phyloP scores from a whole-genome alignment of 2,113 vertebrate species.

The Lynx canadensis region DNA sequence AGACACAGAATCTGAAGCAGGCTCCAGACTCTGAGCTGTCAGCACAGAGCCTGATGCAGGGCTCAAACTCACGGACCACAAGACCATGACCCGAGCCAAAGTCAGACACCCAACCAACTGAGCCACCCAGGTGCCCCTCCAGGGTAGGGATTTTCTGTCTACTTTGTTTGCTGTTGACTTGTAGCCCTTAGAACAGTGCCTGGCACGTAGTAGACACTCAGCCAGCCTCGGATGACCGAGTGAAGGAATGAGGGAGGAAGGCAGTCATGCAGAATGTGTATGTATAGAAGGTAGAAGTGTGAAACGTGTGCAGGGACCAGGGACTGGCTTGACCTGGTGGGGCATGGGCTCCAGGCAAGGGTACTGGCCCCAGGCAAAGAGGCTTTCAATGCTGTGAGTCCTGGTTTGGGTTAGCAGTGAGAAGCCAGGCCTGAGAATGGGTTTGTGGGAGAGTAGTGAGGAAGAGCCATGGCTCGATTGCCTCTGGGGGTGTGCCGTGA shows the following conservation, averaged over 20 bases:
- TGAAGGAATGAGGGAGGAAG: background rate
- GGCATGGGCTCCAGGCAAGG: background rate
- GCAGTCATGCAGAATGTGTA: rapidly evolving
- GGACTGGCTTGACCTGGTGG: rapidly evolving
- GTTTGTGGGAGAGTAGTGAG: background rate
- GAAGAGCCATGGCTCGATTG: background rate
- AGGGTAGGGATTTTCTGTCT: background rate
- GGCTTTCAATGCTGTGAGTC: rapidly evolving
- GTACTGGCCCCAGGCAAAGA: background rate
- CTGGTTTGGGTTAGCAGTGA: background rate
- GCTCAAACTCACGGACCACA: too few species aligned
- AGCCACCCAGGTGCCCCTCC: background rate
- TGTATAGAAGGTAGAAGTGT: rapidly evolving
- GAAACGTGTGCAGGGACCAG: background rate
- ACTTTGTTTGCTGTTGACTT: background rate
- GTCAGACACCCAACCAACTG: too few species aligned
- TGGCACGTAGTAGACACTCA: background rate
- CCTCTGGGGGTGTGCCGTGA: background rate
- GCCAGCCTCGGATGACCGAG: background rate
- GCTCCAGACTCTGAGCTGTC: too few species aligned
- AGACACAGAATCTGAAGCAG: too few species aligned
- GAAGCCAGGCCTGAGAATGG: background rate
- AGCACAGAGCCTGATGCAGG: too few species aligned
- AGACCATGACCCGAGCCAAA: too few species aligned
- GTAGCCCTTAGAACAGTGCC: background rate